These are phyloP conservation scores for Trimorus sp. DNA, from an alignment of 2,888 invertebrate species.

Conservation along the genomic window DNA sequence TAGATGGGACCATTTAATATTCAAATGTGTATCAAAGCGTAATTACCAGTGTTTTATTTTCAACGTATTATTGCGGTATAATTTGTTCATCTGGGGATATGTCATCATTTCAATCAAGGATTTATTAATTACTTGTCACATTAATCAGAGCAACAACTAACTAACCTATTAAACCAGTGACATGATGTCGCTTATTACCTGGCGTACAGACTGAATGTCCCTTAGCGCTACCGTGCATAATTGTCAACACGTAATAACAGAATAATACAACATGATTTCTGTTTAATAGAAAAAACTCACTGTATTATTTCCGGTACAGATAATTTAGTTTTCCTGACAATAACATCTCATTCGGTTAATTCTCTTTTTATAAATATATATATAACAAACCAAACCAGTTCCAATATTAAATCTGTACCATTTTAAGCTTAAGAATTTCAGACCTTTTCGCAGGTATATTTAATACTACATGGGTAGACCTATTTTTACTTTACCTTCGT, in stretches of 20 bases:
- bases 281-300: constrained; percentile 21
- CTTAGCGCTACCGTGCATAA: constrained; percentile 41
- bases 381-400: no score
- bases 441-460: no score
- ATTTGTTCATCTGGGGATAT: constrained; percentile 2
- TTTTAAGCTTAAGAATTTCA: no score
- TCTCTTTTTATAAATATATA: no score
- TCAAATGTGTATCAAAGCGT: no score
- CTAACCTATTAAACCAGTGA: constrained; percentile 53
- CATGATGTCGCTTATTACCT: constrained; percentile 40
- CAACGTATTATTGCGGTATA: not conserved
- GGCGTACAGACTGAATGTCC: constrained; percentile 36
- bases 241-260: constrained; percentile 43
- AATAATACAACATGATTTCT: constrained; percentile 32
- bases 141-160: constrained; percentile 48
- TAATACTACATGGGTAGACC: no score
- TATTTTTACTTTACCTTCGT: no score
- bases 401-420: no score
- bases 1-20: no score
- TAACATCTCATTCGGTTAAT: not conserved
- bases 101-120: constrained; percentile 43
- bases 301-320: not conserved
- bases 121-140: constrained; percentile 56
- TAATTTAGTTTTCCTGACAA: not conserved
- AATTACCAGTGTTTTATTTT: not conserved